These are phyloP conservation scores for Ictidomys tridecemlineatus DNA, from an alignment of 2,113 vertebrate genomes.

Conservation along the genomic window DNA sequence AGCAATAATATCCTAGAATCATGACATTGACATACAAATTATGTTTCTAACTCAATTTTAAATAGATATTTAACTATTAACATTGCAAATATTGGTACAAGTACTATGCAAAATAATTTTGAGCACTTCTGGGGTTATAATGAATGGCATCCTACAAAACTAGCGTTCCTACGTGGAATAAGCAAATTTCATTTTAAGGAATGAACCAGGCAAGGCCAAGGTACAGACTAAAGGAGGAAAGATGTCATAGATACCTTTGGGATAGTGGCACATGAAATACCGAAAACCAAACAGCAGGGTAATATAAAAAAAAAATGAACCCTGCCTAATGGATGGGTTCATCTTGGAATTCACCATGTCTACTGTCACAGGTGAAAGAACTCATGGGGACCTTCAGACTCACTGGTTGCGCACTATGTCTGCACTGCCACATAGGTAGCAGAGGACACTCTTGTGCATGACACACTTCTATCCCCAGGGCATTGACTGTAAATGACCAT, in stretches of 20 bases:
- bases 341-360: not conserved
- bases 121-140: not conserved
- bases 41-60: conserved; percentile 6
- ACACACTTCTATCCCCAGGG: not conserved
- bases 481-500: not conserved
- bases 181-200: not conserved
- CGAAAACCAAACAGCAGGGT: not conserved
- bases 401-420: too few species aligned
- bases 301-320: not conserved
- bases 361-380: not conserved
- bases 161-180: not conserved
- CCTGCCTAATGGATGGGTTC: not conserved
- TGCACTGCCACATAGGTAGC: not conserved
- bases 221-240: not conserved
- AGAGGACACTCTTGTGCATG: too few species aligned
- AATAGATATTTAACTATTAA: conserved; percentile 1
- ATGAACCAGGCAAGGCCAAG: not conserved
- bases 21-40: not conserved
- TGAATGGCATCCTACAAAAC: not conserved
- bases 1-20: not conserved
- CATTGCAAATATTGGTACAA: not conserved
- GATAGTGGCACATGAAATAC: not conserved
- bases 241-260: not conserved
- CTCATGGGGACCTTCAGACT: too few species aligned
- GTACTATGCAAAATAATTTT: not conserved